Percentiles rank a stretch among this genome's conserved stretches.
phyloP scores from a whole-genome alignment of 2,797 vertebrate species.

The Coracias cyanogaster region DNA sequence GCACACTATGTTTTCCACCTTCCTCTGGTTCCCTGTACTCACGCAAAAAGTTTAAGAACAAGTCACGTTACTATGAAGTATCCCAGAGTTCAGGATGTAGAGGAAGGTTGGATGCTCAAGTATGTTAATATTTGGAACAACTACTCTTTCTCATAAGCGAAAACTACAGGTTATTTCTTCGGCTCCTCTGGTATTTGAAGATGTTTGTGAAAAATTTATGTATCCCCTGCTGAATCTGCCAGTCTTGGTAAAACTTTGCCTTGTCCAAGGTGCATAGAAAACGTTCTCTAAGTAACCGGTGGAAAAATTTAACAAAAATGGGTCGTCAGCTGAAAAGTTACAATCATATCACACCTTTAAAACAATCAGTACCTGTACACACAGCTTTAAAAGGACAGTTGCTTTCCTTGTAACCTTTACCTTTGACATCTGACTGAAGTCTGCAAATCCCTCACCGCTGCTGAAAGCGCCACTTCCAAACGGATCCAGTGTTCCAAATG shows the following conservation, averaged over 20 bases:
- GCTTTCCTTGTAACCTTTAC: slow-evolving; percentile 70
- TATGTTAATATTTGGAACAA: background rate
- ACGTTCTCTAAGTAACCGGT: background rate
- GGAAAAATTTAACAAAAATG: background rate
- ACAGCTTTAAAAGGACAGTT: background rate
- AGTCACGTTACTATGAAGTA: background rate
- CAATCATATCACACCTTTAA: background rate
- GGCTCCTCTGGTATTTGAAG: background rate
- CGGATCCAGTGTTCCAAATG: slow-evolving; percentile 92
- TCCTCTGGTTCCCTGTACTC: background rate
- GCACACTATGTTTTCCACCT: background rate
- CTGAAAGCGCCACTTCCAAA: slow-evolving; percentile 91
- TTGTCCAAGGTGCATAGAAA: background rate
- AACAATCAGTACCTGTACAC: background rate
- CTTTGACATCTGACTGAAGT: slow-evolving; percentile 99
- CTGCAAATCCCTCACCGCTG: slow-evolving; percentile 91
- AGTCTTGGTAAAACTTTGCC: background rate
- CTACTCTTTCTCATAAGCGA: background rate
- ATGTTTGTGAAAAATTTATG: background rate
- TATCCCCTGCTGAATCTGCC: background rate
- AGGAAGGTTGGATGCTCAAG: background rate
- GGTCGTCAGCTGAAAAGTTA: background rate
- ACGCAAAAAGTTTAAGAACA: background rate
- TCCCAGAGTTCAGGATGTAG: background rate
- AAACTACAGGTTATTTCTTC: background rate